Conservation (phyloP, 1,140 invertebrate genomes). For the Hylyphantes graminicola region DNA sequence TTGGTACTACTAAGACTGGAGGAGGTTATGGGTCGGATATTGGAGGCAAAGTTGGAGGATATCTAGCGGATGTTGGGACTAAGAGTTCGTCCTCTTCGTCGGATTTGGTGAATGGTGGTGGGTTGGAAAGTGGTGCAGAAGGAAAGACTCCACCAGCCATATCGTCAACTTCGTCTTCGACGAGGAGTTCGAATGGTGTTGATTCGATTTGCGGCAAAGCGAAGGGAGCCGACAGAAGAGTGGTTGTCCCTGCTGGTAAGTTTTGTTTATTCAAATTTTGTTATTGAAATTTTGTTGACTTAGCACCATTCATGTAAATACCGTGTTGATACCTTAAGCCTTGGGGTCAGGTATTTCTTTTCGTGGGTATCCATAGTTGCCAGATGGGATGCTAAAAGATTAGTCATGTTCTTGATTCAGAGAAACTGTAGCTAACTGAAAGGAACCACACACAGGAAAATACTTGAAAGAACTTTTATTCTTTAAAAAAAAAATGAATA, state of each 20-base stretch:
- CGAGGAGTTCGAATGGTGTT: conserved; percentile 8
- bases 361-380: no score
- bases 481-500: no score
- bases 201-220: conserved; percentile 25
- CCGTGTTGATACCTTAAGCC: no score
- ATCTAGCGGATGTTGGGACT: not conserved
- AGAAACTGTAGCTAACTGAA: no score
- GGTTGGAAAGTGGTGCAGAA: not conserved
- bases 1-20: not conserved
- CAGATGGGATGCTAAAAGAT: no score
- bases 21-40: not conserved
- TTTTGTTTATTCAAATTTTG: not conserved
- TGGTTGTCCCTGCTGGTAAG: conserved; percentile 57
- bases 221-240: conserved; percentile 32
- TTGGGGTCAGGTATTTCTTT: no score
- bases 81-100: not conserved
- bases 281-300: no score
- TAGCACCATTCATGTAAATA: no score
- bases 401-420: no score
- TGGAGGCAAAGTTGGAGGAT: not conserved
- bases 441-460: no score
- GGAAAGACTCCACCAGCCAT: not conserved
- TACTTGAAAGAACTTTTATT: no score
- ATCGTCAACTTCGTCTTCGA: conserved; percentile 36
- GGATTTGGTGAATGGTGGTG: no score